Evolutionary conservation across 1,140 invertebrate species (phyloP).

Genomic region (Teleogryllus occipitalis): DNA sequence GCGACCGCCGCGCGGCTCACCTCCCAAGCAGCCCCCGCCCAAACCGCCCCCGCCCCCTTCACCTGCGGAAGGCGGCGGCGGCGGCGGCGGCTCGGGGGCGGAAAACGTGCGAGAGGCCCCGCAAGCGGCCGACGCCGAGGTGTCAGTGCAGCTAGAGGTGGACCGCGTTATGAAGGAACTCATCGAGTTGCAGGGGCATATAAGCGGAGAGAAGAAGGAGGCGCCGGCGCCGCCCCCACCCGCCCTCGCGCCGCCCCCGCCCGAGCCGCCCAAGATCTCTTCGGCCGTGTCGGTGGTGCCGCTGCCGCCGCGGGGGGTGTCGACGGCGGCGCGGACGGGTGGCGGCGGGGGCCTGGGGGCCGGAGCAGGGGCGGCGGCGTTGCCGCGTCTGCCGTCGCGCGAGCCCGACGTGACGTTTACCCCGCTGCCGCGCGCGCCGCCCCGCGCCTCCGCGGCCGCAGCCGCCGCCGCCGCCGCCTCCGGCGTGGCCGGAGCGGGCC

Average conservation of each 20-base stretch:
- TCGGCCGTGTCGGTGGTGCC: neutral
- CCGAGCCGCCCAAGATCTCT: neutral
- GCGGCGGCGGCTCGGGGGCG: neutral
- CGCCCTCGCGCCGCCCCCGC: too few relatives aligned
- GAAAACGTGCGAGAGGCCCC: slow-evolving; percentile 13
- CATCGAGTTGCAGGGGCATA: slow-evolving; percentile 31
- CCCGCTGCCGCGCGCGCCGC: neutral
- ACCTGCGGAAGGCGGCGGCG: neutral
- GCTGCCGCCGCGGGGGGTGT: neutral
- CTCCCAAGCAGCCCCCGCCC: neutral
- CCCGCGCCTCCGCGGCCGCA: neutral
- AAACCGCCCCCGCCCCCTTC: neutral
- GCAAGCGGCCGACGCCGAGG: slow-evolving; percentile 30
- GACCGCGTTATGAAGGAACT: slow-evolving; percentile 27
- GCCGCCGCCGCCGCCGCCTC: neutral
- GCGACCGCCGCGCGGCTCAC: neutral
- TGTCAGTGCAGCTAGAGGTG: slow-evolving; percentile 28
- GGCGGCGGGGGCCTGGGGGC: neutral
- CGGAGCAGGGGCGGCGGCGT: too few relatives aligned
- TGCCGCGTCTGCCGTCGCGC: neutral
- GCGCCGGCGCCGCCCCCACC: neutral
- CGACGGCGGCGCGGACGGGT: neutral
- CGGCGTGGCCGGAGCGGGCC: neutral
- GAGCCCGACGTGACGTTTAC: neutral
- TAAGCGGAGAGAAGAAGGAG: neutral